These are phyloP conservation scores for Galaxias olidus DNA, from an alignment of 2,797 vertebrate species.

Conservation along the genomic window DNA sequence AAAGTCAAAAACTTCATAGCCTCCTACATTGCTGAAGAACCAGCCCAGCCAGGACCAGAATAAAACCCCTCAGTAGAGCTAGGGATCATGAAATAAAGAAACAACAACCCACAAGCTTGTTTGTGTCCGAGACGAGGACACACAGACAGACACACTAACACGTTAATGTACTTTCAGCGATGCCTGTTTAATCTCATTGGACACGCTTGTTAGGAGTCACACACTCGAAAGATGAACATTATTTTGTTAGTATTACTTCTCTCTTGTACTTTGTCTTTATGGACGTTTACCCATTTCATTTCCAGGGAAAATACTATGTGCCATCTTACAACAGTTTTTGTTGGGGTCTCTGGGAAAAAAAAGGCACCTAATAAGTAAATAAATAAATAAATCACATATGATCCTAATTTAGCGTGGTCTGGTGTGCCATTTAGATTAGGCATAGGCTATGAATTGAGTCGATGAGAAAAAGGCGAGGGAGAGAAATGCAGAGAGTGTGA, in stretches of 20 bases:
- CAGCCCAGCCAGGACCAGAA: conserved; percentile 58
- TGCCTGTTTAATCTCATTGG: too few relatives aligned
- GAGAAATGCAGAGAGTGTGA: conserved; percentile 25
- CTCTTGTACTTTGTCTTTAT: too few relatives aligned
- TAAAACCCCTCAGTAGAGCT: conserved; percentile 59
- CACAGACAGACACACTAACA: too few relatives aligned
- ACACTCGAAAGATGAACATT: too few relatives aligned
- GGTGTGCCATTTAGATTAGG: conserved; percentile 37
- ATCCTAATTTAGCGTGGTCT: conserved; percentile 37
- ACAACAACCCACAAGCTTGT: too few relatives aligned
- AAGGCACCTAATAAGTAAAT: conserved; percentile 21
- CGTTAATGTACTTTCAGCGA: too few relatives aligned
- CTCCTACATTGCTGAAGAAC: conserved; percentile 48
- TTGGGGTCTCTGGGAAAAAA: background rate
- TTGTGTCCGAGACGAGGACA: background rate
- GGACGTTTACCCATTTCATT: too few relatives aligned
- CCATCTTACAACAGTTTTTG: too few relatives aligned
- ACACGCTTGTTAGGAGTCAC: too few relatives aligned
- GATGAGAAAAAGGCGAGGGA: conserved; percentile 9
- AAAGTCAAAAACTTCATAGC: conserved; percentile 57
- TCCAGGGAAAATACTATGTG: too few relatives aligned
- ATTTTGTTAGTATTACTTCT: too few relatives aligned
- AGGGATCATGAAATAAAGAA: conserved; percentile 33
- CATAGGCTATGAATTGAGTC: conserved; percentile 20
- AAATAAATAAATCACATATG: conserved; percentile 24